Evolutionary conservation across 2,113 vertebrate species (phyloP).

Genomic region (Bucco capensis): DNA sequence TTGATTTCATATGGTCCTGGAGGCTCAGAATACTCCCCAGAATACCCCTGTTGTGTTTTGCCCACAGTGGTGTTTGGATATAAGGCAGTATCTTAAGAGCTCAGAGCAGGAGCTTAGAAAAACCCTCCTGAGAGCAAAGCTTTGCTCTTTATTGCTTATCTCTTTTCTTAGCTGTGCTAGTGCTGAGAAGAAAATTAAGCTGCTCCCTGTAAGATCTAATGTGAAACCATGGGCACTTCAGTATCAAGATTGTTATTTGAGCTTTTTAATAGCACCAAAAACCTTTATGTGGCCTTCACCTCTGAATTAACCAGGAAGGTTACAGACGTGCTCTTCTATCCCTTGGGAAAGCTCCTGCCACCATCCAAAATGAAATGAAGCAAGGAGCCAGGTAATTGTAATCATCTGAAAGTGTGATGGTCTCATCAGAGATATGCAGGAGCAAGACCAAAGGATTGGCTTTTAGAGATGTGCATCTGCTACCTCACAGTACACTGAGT

Average conservation of each 20-base stretch:
- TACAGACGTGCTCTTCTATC: background rate
- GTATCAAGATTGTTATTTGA: background rate
- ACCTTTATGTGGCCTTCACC: background rate
- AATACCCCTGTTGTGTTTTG: background rate
- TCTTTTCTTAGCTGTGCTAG: background rate
- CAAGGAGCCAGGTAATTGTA: background rate
- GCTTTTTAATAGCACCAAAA: background rate
- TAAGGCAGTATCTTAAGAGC: background rate
- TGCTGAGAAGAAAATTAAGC: background rate
- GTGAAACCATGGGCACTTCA: background rate
- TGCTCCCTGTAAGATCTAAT: background rate
- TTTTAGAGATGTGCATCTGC: background rate
- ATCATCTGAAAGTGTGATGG: background rate
- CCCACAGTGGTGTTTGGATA: background rate
- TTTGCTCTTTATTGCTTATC: constrained; percentile 20
- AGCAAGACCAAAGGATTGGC: background rate
- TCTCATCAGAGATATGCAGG: background rate
- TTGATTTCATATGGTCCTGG: background rate
- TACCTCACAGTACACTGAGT: background rate
- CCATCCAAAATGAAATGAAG: background rate
- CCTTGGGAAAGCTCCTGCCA: background rate
- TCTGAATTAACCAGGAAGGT: background rate
- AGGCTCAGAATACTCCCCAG: background rate
- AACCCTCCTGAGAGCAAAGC: background rate
- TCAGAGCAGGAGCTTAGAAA: background rate